Conservation (phyloP, 2,797 vertebrate species). For the Phalloptychus januarius region DNA sequence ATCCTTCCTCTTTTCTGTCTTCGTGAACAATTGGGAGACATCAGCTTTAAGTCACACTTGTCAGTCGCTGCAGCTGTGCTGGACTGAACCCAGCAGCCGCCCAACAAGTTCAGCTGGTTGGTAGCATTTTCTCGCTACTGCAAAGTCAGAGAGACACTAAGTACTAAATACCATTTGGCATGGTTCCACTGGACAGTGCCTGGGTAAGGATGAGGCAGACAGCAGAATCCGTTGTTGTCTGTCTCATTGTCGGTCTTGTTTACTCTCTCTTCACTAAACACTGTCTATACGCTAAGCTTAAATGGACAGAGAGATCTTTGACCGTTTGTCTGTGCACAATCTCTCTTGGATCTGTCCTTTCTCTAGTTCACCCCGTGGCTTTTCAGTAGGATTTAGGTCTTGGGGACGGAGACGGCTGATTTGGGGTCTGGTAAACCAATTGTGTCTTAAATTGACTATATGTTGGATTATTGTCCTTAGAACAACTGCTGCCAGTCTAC, state of each 20-base stretch:
- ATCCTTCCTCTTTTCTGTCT: conserved; percentile 75
- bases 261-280: conserved; percentile 41
- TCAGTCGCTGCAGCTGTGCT: neutral
- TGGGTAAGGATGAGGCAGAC: conserved; percentile 23
- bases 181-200: conserved; percentile 13
- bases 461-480: neutral
- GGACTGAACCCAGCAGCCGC: neutral
- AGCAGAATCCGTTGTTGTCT: conserved; percentile 25
- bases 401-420: neutral
- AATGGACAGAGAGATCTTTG: neutral
- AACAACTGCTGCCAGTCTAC: neutral
- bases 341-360: neutral
- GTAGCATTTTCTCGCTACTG: neutral
- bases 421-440: neutral
- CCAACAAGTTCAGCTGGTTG: neutral
- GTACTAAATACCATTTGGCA: conserved; percentile 12
- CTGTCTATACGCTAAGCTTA: neutral
- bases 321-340: neutral
- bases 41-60: neutral
- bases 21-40: neutral
- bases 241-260: conserved; percentile 33
- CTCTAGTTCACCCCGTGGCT: neutral
- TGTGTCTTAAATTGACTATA: neutral
- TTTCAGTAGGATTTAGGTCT: neutral
- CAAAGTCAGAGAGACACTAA: neutral